Percentiles rank a stretch among this genome's conserved stretches.
These are phyloP conservation scores for Sphaerophoria rueppellii DNA, from an alignment of 2,888 invertebrate genomes.

Conservation along the genomic window DNA sequence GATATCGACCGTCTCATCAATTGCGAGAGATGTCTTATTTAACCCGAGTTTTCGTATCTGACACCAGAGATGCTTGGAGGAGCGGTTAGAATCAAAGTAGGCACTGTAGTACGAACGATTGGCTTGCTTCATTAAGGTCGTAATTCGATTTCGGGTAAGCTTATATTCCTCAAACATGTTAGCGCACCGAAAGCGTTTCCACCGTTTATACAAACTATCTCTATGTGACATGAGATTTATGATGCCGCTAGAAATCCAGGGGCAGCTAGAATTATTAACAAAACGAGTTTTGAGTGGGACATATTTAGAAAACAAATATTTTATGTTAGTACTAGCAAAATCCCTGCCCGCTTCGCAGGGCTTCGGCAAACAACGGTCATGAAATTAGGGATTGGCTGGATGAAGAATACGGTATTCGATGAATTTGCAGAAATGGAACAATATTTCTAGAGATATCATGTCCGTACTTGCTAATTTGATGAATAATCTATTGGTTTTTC, in stretches of 20 bases:
- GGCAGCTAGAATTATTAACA: not conserved
- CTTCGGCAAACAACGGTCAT: too few species aligned
- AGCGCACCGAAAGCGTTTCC: not conserved
- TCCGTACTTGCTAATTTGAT: too few species aligned
- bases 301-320: not conserved
- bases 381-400: too few species aligned
- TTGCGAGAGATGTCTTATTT: not conserved
- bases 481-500: too few species aligned
- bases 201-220: not conserved
- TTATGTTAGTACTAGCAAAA: too few species aligned
- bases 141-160: not conserved
- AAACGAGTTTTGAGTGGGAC: not conserved
- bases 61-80: not conserved
- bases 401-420: too few species aligned
- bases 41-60: not conserved
- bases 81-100: not conserved
- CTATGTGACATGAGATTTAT: not conserved
- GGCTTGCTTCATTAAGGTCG: not conserved
- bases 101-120: not conserved
- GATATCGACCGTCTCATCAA: not conserved
- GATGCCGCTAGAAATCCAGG: not conserved
- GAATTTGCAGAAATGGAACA: too few species aligned
- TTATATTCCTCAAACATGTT: not conserved
- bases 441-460: too few species aligned
- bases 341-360: too few species aligned